These are phyloP conservation scores for Ochropacha duplaris DNA, from an alignment of 2,888 invertebrate species.

Conservation along the genomic window DNA sequence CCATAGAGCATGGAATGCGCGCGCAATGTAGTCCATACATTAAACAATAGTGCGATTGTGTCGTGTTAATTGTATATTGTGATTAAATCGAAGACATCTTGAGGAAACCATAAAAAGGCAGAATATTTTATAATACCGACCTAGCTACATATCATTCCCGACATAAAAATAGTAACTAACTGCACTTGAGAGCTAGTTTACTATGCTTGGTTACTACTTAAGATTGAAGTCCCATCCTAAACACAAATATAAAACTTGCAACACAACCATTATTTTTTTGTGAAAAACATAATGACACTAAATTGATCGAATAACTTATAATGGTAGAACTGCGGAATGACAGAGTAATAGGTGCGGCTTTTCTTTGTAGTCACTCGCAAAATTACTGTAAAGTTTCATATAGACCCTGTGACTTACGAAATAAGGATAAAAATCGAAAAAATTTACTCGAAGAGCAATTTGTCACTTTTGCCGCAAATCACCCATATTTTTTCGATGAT, in stretches of 20 bases:
- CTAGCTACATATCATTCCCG: too few species aligned
- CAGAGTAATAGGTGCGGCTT: conserved; percentile 7
- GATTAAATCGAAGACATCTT: too few species aligned
- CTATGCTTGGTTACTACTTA: too few species aligned
- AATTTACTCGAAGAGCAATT: not conserved
- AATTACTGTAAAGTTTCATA: not conserved
- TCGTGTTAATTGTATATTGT: not conserved
- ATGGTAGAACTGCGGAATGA: conserved; percentile 4
- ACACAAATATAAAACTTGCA: too few species aligned
- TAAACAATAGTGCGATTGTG: conserved; percentile 3
- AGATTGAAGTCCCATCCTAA: too few species aligned
- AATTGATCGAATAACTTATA: not conserved
- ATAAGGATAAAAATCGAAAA: not conserved
- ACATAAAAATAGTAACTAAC: too few species aligned
- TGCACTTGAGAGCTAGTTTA: too few species aligned
- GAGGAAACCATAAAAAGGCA: too few species aligned
- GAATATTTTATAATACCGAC: too few species aligned
- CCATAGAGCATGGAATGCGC: conserved; percentile 35
- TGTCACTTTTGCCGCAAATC: not conserved
- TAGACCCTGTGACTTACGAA: not conserved
- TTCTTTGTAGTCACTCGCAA: not conserved
- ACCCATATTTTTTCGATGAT: not conserved
- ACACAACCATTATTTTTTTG: not conserved
- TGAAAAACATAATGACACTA: not conserved
- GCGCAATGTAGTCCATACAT: conserved; percentile 9